Base-by-base conservation (phyloP, 2,888 invertebrate species). In the Galeopsomyia nigrocyanea region DNA sequence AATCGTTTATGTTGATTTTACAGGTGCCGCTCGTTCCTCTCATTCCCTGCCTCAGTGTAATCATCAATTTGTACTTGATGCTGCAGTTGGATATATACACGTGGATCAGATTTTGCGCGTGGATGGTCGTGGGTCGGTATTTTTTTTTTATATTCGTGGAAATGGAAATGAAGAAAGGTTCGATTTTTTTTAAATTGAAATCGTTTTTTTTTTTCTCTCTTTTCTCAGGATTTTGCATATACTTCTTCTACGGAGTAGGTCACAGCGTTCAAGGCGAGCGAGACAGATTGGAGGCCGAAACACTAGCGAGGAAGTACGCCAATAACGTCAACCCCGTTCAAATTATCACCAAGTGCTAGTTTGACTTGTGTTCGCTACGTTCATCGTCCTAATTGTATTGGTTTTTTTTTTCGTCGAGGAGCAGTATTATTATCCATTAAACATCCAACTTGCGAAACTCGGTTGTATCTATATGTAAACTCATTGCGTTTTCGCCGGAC, bases 31-130 rank as follows among this genome's bases (percentile, higher is more conserved):
- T 93, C 64, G 95, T 97, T 13, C 97, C 97, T 0, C 84, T 94
- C 57, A 88, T 97, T 76, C 97, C 97, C 3, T 93, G 92, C 80
- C 82, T 95, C 7, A 96, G 96, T 86, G 92, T 96, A 56, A 90
- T 95, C 76, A 92, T 95, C 81, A 98, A 98, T 87, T 87, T 96
- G 65, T 96, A 96, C 87, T 88, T 98, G 67, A 97, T 97, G 97
- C 90, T 95, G 80, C 94, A 96, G 87, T 88, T 98, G 75, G 94
- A 95, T 83, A 80, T 89, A 63, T 90, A 91, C 81, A 97, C 97
- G 2, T 97, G 97, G 97, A 90, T 96, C 71, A 89, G 97, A 81
- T 97, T 97, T 87, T 88, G 90, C 67, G 89, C 94, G 17, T 98
- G 97, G 97, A 90, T 98, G 78, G 82, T 89, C 9, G 87, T 96